phyloP scores from a whole-genome alignment of 1,140 invertebrate species.

The Drosophila bocqueti region DNA sequence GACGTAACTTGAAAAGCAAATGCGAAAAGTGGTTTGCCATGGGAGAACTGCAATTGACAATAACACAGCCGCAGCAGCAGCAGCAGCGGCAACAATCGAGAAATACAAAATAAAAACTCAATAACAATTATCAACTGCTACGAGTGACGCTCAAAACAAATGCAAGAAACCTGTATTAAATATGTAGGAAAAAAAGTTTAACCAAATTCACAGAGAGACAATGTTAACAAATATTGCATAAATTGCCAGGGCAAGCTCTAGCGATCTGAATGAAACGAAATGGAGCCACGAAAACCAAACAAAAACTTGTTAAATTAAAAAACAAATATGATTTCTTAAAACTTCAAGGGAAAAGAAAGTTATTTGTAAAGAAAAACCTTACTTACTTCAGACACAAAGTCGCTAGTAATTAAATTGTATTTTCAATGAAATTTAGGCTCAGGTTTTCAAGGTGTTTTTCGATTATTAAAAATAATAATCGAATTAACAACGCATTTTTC shows the following conservation, averaged over 20 bases:
- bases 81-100: conserved; percentile 32
- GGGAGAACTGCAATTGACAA: conserved; percentile 61
- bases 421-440: not conserved
- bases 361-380: not conserved
- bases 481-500: not conserved
- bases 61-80: conserved; percentile 28
- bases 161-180: conserved; percentile 54
- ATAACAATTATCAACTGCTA: conserved; percentile 67
- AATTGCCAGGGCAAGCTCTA: conserved; percentile 14
- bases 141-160: conserved; percentile 49
- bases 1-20: conserved; percentile 38
- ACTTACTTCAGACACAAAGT: not conserved
- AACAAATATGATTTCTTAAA: not conserved
- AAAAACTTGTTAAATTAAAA: conserved; percentile 7
- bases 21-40: conserved; percentile 63
- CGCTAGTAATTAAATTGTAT: not conserved
- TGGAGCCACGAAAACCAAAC: conserved; percentile 25
- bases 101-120: conserved; percentile 51
- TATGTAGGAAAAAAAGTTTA: conserved; percentile 16
- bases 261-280: conserved; percentile 32
- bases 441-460: not conserved
- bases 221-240: conserved; percentile 46
- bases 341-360: not conserved
- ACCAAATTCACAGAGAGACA: conserved; percentile 32
- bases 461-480: not conserved